phyloP scores from a whole-genome alignment of 2,888 invertebrate genomes.

The Tenodera sinensis region DNA sequence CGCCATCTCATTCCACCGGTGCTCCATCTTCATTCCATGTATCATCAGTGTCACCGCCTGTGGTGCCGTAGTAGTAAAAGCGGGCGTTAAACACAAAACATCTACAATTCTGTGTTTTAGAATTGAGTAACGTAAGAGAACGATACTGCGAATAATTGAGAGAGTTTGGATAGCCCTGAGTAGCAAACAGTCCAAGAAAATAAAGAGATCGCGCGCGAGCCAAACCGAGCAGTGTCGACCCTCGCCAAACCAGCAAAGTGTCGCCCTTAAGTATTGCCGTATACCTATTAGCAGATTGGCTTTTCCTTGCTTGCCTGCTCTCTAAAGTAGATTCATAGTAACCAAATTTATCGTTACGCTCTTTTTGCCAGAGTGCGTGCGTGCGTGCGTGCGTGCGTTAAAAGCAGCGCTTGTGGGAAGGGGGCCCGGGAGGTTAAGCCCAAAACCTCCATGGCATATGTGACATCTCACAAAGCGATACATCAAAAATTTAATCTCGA shows the following conservation, averaged over 20 bases:
- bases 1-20: no score
- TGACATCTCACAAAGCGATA: conserved; percentile 30
- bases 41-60: no score
- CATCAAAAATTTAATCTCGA: conserved; percentile 31
- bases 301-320: not conserved
- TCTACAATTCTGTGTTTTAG: no score
- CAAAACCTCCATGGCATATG: conserved; percentile 31
- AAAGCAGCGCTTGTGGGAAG: not conserved
- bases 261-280: not conserved
- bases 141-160: no score
- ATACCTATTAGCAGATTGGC: conserved; percentile 29
- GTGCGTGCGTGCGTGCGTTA: not conserved
- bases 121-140: no score
- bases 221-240: no score
- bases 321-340: conserved; percentile 26
- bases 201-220: no score
- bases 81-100: no score
- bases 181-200: no score
- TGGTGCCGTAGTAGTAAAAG: no score
- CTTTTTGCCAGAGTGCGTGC: conserved; percentile 12
- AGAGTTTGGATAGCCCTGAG: no score
- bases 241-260: not conserved
- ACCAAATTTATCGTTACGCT: conserved; percentile 27
- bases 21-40: no score
- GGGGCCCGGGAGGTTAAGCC: conserved; percentile 21